These are phyloP conservation scores for Siphamia tubifer DNA, from an alignment of 2,113 vertebrate species.

Conservation along the genomic window DNA sequence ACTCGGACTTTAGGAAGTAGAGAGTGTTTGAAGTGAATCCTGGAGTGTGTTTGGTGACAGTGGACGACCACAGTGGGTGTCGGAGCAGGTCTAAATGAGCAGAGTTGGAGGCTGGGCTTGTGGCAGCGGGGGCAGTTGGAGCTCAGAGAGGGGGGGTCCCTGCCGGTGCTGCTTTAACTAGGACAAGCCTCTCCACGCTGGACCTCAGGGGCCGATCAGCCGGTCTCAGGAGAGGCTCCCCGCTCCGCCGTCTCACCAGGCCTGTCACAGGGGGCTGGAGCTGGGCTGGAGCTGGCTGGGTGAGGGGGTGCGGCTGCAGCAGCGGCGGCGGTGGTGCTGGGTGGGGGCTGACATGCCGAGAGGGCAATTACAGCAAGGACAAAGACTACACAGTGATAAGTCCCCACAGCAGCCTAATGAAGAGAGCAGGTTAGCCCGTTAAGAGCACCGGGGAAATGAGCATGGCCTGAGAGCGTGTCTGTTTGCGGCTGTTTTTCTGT, in stretches of 20 bases:
- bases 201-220: conserved; percentile 78
- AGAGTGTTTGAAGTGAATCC: neutral
- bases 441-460: conserved; percentile 73
- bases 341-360: conserved; percentile 79
- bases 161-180: conserved; percentile 74
- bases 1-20: conserved; percentile 19
- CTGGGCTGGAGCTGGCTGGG: conserved; percentile 45
- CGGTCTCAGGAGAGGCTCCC: conserved; percentile 76
- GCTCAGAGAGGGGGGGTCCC: conserved; percentile 49
- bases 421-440: conserved; percentile 75
- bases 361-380: conserved; percentile 85
- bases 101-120: conserved; percentile 47
- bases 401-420: conserved; percentile 82
- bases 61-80: conserved; percentile 20
- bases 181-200: conserved; percentile 68
- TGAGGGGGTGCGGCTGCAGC: conserved; percentile 64
- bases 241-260: conserved; percentile 64
- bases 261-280: conserved; percentile 74
- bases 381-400: conserved; percentile 81
- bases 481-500: conserved; percentile 56
- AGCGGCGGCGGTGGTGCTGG: conserved; percentile 24
- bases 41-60: neutral
- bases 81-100: conserved; percentile 48
- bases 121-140: conserved; percentile 40
- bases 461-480: conserved; percentile 52